A percentile compares a stretch with the other conserved stretches of the same genome.
These are phyloP conservation scores for Raja brachyura DNA, from an alignment of 2,113 vertebrate species.

Conservation along the genomic window DNA sequence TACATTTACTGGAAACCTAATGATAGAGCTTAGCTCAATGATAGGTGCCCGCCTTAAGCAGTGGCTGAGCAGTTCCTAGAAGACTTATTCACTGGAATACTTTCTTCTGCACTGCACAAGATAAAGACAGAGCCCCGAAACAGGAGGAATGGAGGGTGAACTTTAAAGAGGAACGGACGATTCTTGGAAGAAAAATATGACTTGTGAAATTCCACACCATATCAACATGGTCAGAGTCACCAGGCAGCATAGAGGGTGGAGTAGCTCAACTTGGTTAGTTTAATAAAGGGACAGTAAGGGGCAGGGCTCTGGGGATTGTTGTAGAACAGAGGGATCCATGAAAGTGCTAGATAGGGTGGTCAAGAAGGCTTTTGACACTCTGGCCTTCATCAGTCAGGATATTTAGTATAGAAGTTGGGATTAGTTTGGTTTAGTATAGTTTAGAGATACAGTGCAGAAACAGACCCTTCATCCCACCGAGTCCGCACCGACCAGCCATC, in stretches of 20 bases:
- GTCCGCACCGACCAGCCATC: too few relatives aligned
- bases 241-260: background rate
- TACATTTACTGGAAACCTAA: background rate
- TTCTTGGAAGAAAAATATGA: background rate
- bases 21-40: background rate
- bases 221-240: background rate
- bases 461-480: too few relatives aligned
- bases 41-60: background rate
- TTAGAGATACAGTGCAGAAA: too few relatives aligned
- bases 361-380: too few relatives aligned
- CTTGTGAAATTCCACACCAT: background rate
- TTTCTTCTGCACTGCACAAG: background rate
- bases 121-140: background rate
- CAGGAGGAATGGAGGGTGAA: background rate
- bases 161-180: background rate
- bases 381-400: too few relatives aligned
- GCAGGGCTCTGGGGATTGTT: too few relatives aligned
- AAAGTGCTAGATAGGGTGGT: too few relatives aligned
- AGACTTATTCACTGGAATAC: background rate
- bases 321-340: too few relatives aligned
- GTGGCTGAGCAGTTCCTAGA: background rate
- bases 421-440: too few relatives aligned
- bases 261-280: background rate
- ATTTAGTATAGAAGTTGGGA: too few relatives aligned
- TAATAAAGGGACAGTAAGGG: background rate